These are phyloP conservation scores for Rhagoletis zephyria DNA, from an alignment of 1,140 invertebrate species.

Conservation along the genomic window DNA sequence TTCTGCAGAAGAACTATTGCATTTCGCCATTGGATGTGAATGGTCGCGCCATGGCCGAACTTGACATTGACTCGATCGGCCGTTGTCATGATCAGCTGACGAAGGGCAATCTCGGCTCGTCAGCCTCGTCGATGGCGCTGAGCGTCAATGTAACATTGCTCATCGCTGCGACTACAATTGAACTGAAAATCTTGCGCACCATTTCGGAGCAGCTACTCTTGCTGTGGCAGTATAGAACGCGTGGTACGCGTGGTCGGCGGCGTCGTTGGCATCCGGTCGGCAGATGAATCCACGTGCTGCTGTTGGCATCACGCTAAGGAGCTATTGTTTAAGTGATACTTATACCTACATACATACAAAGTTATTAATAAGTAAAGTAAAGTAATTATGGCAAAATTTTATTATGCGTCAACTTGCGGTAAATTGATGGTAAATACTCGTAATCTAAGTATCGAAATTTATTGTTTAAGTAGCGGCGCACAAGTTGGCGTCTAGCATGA, in stretches of 20 bases:
- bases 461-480: constrained; percentile 42
- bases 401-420: constrained; percentile 11
- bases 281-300: neutral
- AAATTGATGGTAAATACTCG: neutral
- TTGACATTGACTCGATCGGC: constrained; percentile 81
- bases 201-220: constrained; percentile 23
- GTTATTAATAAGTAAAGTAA: neutral
- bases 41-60: constrained; percentile 80
- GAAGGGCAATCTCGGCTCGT: constrained; percentile 79
- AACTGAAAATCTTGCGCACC: constrained; percentile 14
- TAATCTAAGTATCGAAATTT: constrained; percentile 27
- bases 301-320: neutral
- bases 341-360: neutral
- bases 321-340: neutral
- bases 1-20: constrained; percentile 85
- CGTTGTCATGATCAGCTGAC: constrained; percentile 80
- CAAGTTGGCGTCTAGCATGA: constrained; percentile 1
- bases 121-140: constrained; percentile 67
- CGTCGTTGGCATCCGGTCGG: neutral
- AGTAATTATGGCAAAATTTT: constrained; percentile 41
- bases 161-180: constrained; percentile 60
- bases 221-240: constrained; percentile 30
- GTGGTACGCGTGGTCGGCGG: constrained; percentile 25
- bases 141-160: constrained; percentile 67
- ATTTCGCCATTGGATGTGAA: constrained; percentile 88